A percentile compares a stretch with the other conserved stretches of the same genome.
Evolutionary conservation across 2,797 vertebrate species (phyloP).

Genomic region (Sebastes jordani): DNA sequence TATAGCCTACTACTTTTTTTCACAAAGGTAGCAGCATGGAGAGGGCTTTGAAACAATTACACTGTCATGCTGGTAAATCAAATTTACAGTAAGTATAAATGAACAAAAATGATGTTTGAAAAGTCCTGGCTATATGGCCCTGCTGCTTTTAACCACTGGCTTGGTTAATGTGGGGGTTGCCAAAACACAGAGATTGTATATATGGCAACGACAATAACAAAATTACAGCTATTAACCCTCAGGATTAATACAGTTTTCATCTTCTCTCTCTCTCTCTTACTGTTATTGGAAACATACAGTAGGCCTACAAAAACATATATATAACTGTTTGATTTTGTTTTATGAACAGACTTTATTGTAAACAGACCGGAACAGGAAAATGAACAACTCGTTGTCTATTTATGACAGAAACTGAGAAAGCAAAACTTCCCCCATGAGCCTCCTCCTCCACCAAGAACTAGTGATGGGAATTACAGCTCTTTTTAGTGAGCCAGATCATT

Average conservation of each 20-base stretch:
- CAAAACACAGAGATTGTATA: background rate
- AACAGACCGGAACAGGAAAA: background rate
- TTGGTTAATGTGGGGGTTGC: background rate
- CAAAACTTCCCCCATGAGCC: background rate
- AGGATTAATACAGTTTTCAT: no score
- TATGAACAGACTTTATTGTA: background rate
- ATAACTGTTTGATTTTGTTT: background rate
- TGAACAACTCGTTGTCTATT: background rate
- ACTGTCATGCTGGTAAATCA: background rate
- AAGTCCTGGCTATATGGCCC: background rate
- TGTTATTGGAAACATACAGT: background rate
- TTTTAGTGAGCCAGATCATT: no score
- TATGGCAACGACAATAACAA: background rate
- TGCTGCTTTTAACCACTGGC: background rate
- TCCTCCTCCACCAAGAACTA: background rate
- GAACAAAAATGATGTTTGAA: background rate
- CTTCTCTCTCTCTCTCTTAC: background rate
- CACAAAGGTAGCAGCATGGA: background rate
- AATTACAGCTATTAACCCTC: background rate
- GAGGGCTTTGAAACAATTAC: background rate
- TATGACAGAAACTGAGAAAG: background rate
- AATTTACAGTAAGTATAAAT: background rate
- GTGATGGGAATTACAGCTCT: rapidly evolving
- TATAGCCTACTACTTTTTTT: no score
- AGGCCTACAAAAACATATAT: no score